Evolutionary conservation across 2,797 vertebrate species (phyloP).

Genomic region (Macropodus opercularis): DNA sequence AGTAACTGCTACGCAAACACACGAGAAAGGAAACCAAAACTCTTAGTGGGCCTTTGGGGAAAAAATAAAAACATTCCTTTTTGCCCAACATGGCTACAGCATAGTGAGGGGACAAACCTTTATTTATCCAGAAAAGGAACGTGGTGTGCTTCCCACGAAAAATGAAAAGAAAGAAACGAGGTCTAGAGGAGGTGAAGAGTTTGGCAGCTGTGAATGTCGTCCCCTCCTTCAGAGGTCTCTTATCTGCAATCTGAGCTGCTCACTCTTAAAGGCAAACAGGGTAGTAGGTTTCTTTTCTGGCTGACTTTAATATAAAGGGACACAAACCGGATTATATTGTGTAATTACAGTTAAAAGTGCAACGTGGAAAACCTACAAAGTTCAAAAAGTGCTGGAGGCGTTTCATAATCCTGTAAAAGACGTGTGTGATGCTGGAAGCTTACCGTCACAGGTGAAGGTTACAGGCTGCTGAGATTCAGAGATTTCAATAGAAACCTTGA

Average conservation of each 20-base stretch:
- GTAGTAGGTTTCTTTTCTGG: slow-evolving; percentile 9
- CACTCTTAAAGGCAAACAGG: slow-evolving; percentile 34
- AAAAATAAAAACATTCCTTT: slow-evolving; percentile 7
- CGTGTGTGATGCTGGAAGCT: slow-evolving; percentile 37
- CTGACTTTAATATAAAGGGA: neutral
- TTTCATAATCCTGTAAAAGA: neutral
- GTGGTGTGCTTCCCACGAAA: slow-evolving; percentile 61
- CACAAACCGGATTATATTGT: neutral
- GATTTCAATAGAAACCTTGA: slow-evolving; percentile 97
- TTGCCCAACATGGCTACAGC: slow-evolving; percentile 27
- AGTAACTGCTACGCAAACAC: slow-evolving; percentile 32
- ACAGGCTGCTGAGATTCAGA: slow-evolving; percentile 94
- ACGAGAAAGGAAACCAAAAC: slow-evolving; percentile 18
- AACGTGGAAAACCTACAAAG: no score
- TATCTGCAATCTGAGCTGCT: slow-evolving; percentile 56
- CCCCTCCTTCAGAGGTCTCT: slow-evolving; percentile 53
- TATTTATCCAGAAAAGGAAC: slow-evolving; percentile 60
- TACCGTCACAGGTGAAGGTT: slow-evolving; percentile 99
- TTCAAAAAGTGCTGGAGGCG: neutral
- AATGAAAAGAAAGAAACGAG: slow-evolving; percentile 30
- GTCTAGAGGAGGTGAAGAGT: slow-evolving; percentile 24
- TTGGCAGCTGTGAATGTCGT: slow-evolving; percentile 57
- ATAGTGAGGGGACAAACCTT: slow-evolving; percentile 50
- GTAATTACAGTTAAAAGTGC: neutral
- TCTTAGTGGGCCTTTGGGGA: neutral